These are phyloP conservation scores for Craseonycteris thonglongyai DNA, from an alignment of 2,113 vertebrate genomes.

Conservation along the genomic window DNA sequence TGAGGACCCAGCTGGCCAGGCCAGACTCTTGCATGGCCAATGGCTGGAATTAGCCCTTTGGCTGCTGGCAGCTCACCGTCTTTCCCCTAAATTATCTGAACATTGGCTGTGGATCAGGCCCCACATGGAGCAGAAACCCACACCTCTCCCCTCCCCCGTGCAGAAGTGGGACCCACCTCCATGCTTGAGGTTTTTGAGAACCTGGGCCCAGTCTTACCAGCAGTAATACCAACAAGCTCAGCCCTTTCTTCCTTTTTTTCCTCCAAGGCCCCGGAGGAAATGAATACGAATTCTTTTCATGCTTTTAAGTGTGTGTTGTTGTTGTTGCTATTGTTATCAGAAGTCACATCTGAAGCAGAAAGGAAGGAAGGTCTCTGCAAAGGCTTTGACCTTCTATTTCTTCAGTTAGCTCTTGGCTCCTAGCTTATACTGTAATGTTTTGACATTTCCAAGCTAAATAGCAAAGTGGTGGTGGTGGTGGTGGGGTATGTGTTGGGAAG, in stretches of 20 bases:
- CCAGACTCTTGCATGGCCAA: not conserved
- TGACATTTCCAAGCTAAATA: not conserved
- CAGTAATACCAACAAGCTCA: not conserved
- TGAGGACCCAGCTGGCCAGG: not conserved
- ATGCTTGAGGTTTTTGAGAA: not conserved
- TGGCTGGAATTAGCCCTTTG: not conserved
- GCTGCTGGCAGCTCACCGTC: not conserved
- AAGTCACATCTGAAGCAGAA: conserved; percentile 45
- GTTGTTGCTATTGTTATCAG: conserved; percentile 41
- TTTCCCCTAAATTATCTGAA: not conserved
- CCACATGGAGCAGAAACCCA: not conserved
- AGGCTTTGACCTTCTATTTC: conserved; percentile 32
- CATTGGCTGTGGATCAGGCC: not conserved
- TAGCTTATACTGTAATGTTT: not conserved
- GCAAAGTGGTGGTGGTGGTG: not conserved
- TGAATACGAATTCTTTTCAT: conserved; percentile 51
- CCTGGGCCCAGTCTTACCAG: not conserved
- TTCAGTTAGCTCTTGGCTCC: not conserved
- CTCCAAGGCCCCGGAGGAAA: conserved; percentile 27
- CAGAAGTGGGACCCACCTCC: not conserved
- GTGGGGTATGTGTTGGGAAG: not conserved
- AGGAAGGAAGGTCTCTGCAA: conserved; percentile 42
- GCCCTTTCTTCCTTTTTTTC: not conserved
- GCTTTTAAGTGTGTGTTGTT: conserved; percentile 13
- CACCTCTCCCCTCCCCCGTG: not conserved